Percentiles rank a stretch among this genome's conserved stretches.
These are phyloP conservation scores for Drosophila novamexicana DNA, from an alignment of 1,140 invertebrate species.

Conservation along the genomic window DNA sequence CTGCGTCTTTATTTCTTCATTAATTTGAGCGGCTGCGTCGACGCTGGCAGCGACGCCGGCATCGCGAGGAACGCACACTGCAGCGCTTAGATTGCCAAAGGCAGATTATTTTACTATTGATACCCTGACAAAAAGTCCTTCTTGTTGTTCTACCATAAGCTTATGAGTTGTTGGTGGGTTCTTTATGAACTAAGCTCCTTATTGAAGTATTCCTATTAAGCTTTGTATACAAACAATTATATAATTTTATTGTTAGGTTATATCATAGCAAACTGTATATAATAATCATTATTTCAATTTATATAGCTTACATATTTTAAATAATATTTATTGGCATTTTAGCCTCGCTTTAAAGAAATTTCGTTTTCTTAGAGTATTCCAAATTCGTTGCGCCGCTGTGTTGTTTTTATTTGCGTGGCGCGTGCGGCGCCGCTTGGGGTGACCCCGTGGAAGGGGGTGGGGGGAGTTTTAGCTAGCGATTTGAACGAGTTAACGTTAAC, in stretches of 20 bases:
- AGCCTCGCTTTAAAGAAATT: too few species aligned
- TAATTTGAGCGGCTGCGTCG: constrained; percentile 76
- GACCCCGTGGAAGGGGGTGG: constrained; percentile 14
- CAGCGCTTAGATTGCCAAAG: constrained; percentile 62
- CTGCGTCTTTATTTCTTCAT: constrained; percentile 83
- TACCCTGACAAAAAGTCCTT: constrained; percentile 14
- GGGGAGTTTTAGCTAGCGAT: constrained; percentile 35
- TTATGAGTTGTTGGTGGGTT: background rate
- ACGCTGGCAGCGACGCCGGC: constrained; percentile 24
- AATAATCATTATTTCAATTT: too few species aligned
- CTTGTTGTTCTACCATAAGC: background rate
- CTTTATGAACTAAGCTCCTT: too few species aligned
- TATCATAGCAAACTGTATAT: too few species aligned
- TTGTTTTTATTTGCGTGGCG: constrained; percentile 17
- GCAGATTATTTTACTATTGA: constrained; percentile 64
- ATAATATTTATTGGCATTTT: background rate
- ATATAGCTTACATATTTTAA: too few species aligned
- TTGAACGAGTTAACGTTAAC: constrained; percentile 62
- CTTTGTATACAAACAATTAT: too few species aligned
- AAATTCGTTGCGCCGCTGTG: background rate
- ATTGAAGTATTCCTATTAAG: too few species aligned
- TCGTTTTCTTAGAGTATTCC: constrained; percentile 4
- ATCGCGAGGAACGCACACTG: constrained; percentile 47
- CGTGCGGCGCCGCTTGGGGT: constrained; percentile 50
- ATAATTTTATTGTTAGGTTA: too few species aligned